phyloP scores from a whole-genome alignment of 2,888 invertebrate species.

The Unio delphinus region DNA sequence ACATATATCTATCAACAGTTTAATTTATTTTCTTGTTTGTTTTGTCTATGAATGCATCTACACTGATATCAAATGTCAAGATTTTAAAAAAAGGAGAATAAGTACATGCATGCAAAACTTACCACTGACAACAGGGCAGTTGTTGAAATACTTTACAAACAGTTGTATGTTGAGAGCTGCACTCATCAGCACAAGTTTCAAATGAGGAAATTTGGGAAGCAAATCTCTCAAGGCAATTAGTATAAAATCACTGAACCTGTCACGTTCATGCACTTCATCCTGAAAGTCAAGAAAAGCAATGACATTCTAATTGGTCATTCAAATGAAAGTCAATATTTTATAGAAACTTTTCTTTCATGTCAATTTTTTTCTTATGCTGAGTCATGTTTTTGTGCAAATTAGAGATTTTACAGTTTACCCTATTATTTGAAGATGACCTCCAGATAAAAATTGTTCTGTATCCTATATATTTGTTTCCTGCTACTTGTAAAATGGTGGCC shows the following conservation, averaged over 20 bases:
- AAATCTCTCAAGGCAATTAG: constrained; percentile 87
- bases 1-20: no score
- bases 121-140: constrained; percentile 82
- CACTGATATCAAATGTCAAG: background rate
- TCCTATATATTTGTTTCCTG: no score
- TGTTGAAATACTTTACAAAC: constrained; percentile 87
- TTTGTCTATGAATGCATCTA: no score
- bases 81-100: no score
- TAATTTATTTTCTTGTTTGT: no score
- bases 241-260: constrained; percentile 92
- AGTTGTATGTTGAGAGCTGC: constrained; percentile 90
- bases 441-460: no score
- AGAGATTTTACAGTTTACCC: no score
- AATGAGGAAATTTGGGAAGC: constrained; percentile 79
- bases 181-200: constrained; percentile 93
- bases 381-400: no score
- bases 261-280: constrained; percentile 97
- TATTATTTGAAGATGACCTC: no score
- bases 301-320: background rate
- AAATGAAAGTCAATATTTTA: background rate
- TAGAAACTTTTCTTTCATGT: background rate
- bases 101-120: constrained; percentile 18
- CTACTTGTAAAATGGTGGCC: no score
- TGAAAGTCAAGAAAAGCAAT: constrained; percentile 74
- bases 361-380: no score